Evolutionary conservation across 2,113 vertebrate genomes (phyloP).

Genomic region (Empidonax traillii): DNA sequence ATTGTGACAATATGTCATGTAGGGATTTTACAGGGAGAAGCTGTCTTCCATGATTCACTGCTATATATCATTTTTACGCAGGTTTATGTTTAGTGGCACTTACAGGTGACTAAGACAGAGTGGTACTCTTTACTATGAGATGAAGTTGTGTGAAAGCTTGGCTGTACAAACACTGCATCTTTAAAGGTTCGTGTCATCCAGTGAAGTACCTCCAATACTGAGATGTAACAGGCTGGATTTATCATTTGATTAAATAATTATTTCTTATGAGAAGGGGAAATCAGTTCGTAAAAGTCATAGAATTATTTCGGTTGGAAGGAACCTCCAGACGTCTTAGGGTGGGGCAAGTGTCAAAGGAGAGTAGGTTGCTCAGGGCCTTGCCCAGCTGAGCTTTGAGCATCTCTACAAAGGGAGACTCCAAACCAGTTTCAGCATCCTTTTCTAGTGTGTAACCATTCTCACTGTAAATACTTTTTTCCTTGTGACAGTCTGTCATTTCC

Average conservation of each 20-base stretch:
- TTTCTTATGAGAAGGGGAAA: neutral
- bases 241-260: neutral
- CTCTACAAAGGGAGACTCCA: neutral
- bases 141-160: neutral
- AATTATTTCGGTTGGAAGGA: neutral
- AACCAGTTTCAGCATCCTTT: neutral
- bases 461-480: neutral
- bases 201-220: neutral
- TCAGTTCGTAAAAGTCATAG: neutral
- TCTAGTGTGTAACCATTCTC: neutral
- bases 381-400: neutral
- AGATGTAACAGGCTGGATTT: neutral
- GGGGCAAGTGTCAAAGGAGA: neutral
- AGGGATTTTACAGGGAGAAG: neutral
- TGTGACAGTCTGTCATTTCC: neutral
- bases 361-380: neutral
- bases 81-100: constrained; percentile 1
- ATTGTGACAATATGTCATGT: neutral
- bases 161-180: neutral
- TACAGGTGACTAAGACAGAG: neutral
- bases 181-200: neutral
- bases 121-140: neutral
- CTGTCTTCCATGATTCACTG: neutral
- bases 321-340: neutral
- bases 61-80: neutral